Base-by-base conservation (phyloP, 2,888 invertebrate genomes). In the Phaedon cochleariae region DNA sequence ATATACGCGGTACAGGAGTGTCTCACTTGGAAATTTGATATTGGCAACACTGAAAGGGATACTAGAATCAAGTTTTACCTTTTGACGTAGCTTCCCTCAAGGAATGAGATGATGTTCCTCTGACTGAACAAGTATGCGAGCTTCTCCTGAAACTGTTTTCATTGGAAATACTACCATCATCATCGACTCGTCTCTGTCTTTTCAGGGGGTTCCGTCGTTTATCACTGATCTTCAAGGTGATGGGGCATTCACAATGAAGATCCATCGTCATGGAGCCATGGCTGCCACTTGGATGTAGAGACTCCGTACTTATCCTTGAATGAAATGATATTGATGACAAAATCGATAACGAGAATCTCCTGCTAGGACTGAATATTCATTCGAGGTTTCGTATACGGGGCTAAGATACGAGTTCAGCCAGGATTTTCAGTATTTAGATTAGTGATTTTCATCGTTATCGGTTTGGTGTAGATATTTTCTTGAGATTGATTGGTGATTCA, bases 231-330 rank as follows among this genome's bases (percentile, higher is more conserved):
- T 83, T 82, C 64, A 87, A 78, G 18, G 84, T 89, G 18, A 89
- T 86, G 10, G 89, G 87, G 73, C 86, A 87, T 76, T 89, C 88
- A 70, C 88, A 85, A 80, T 93, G 92, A 68, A 93, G 83, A 80
- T 93, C 93, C 84, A 93, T 85, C 31, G 92, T 92, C 85, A 93
- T 88, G 0, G 92, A 93, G 1, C 89, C 90, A 80, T 91, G 91
- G 69, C 86, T 86, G 12, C 85, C 86, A 58, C 87, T 88, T 9
- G 88, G 90, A 72, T 86, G 86, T 65, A 86, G 79, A 1, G 86
- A 86, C 67, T 87, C 87, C 69, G 85, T 82, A 73, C 86, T 86
- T 64, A 84, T 83, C 63, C 83, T 82, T 68, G 63, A 69, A 55
- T 26, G n/a, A n/a, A n/a, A n/a, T n/a, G n/a, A n/a, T n/a, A n/a